phyloP scores from a whole-genome alignment of 2,888 invertebrate species.

The Xestia c-nigrum region DNA sequence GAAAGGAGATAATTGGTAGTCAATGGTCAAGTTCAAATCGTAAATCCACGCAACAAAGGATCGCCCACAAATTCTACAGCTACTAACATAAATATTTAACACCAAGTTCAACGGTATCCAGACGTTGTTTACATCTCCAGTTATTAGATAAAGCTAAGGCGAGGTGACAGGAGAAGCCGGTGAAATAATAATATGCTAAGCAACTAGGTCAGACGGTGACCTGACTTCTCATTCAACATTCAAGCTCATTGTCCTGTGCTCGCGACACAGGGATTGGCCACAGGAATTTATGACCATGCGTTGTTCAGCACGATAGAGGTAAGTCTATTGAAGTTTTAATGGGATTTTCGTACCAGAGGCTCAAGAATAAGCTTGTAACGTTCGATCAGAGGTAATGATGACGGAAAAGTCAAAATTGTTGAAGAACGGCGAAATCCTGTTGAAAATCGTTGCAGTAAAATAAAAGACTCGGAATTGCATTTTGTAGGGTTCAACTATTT shows the following conservation, averaged over 20 bases:
- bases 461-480: not conserved
- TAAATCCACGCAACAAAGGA: not conserved
- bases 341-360: not conserved
- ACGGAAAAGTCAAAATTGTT: not conserved
- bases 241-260: constrained; percentile 66
- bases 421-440: not conserved
- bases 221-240: constrained; percentile 72
- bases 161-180: constrained; percentile 53
- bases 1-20: no score
- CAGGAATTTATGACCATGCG: constrained; percentile 1
- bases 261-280: constrained; percentile 18
- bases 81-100: not conserved
- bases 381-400: not conserved
- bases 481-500: no score
- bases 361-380: no score
- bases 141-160: constrained; percentile 40
- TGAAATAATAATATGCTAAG: constrained; percentile 61
- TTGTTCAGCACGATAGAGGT: not conserved
- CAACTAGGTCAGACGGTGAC: constrained; percentile 72
- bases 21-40: not conserved
- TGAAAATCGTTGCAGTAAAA: not conserved
- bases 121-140: constrained; percentile 24
- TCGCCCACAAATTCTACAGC: not conserved
- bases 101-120: not conserved
- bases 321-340: not conserved